Conservation (phyloP, 2,797 vertebrate species). For the Alca torda region DNA sequence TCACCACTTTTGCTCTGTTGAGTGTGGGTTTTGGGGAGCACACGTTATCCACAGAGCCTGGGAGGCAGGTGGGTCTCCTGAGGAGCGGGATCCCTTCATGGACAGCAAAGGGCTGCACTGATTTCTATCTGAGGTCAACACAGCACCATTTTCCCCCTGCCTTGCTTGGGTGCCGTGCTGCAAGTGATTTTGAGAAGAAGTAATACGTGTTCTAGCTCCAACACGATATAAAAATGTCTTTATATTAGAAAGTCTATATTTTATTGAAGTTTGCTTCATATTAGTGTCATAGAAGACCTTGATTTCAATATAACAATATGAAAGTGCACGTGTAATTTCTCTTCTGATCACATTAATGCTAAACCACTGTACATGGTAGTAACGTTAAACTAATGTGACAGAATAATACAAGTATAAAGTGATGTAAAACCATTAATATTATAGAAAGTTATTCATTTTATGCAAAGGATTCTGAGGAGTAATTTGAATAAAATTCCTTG, state of each 20-base stretch:
- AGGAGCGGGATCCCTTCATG: rapidly evolving
- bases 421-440: constrained; percentile 68
- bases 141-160: not conserved
- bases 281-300: constrained; percentile 65
- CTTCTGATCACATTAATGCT: constrained; percentile 68
- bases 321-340: constrained; percentile 69
- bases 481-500: constrained; percentile 52
- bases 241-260: constrained; percentile 45
- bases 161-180: not conserved
- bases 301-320: constrained; percentile 71
- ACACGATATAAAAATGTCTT: constrained; percentile 61
- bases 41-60: rapidly evolving
- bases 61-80: not conserved
- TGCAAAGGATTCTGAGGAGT: constrained; percentile 32
- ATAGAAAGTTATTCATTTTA: constrained; percentile 62
- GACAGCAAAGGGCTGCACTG: rapidly evolving
- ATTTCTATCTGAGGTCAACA: not conserved
- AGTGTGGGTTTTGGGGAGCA: not conserved
- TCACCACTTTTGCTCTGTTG: no score
- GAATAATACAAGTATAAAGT: constrained; percentile 62
- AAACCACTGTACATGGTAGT: constrained; percentile 56
- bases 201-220: constrained; percentile 28
- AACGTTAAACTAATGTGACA: constrained; percentile 73
- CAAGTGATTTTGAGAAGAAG: constrained; percentile 6
- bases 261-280: constrained; percentile 63